phyloP scores from a whole-genome alignment of 1,140 invertebrate species.

The Meloidogyne hapla region DNA sequence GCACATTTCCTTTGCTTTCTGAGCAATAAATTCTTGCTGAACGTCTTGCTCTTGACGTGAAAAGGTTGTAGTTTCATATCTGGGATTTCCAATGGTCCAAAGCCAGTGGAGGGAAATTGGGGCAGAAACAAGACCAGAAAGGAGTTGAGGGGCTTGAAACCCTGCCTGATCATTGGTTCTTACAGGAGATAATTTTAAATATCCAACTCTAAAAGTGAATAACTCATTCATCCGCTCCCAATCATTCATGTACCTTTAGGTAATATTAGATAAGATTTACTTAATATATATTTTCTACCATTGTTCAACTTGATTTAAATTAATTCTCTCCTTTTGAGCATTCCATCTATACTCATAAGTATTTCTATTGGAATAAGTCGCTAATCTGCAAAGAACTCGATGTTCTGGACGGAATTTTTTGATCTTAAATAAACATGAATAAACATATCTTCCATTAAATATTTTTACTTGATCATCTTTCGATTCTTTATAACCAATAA shows the following conservation, averaged over 20 bases:
- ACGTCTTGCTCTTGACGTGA: constrained; percentile 48
- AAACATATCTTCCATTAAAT: constrained; percentile 16
- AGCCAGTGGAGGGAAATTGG: constrained; percentile 63
- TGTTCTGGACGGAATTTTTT: constrained; percentile 64
- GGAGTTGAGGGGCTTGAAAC: constrained; percentile 38
- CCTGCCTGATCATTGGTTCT: constrained; percentile 37
- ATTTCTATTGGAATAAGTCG: constrained; percentile 54
- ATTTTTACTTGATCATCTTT: constrained; percentile 56
- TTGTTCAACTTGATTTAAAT: constrained; percentile 58
- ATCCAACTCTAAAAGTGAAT: constrained; percentile 62
- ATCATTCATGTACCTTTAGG: constrained; percentile 59
- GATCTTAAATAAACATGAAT: constrained; percentile 46
- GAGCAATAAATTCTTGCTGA: constrained; percentile 48
- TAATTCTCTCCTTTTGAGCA: constrained; percentile 61
- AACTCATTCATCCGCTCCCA: constrained; percentile 62
- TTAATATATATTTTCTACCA: constrained; percentile 15
- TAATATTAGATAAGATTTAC: constrained; percentile 12
- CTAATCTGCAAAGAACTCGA: constrained; percentile 54
- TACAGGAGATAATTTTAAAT: constrained; percentile 59
- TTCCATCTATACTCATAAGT: constrained; percentile 58
- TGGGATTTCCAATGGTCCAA: constrained; percentile 61
- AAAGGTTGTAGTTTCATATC: constrained; percentile 53
- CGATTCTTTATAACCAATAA: constrained; percentile 62
- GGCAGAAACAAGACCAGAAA: constrained; percentile 59
- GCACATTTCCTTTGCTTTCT: constrained; percentile 63